phyloP scores from a whole-genome alignment of 2,113 vertebrate genomes.

The Nerophis lumbriciformis region DNA sequence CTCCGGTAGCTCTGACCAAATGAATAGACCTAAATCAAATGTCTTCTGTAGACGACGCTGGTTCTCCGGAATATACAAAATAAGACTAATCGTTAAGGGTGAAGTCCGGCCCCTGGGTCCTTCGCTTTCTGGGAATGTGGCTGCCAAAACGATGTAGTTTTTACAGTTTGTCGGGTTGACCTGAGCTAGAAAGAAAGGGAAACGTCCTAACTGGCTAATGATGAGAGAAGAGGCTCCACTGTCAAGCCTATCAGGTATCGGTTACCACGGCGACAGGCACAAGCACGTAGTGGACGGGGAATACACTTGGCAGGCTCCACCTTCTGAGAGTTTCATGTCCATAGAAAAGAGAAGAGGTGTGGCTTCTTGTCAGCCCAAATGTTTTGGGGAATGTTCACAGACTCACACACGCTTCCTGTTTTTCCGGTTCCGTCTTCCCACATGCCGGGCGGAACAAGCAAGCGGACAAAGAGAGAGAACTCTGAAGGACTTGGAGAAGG shows the following conservation, averaged over 20 bases:
- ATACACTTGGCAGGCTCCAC: conserved; percentile 33
- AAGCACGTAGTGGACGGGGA: conserved; percentile 50
- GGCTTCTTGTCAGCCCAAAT: conserved; percentile 55
- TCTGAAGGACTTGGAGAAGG: conserved; percentile 27
- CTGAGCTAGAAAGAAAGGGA: background rate
- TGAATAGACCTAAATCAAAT: too few species aligned
- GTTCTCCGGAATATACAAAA: too few species aligned
- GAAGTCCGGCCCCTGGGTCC: too few species aligned
- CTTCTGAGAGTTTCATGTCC: conserved; percentile 31
- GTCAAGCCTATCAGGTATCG: conserved; percentile 44
- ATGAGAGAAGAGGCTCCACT: conserved; percentile 18
- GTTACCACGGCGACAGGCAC: conserved; percentile 33
- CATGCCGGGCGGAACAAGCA: conserved; percentile 35
- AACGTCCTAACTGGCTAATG: background rate
- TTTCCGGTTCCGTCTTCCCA: conserved; percentile 58
- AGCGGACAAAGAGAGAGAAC: conserved; percentile 25
- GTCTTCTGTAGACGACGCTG: too few species aligned
- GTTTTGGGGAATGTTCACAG: conserved; percentile 59
- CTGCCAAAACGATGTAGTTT: too few species aligned
- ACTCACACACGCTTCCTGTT: conserved; percentile 58
- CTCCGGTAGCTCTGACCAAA: too few species aligned
- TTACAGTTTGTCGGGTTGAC: too few species aligned
- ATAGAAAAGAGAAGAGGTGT: conserved; percentile 55
- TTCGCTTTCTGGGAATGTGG: too few species aligned
- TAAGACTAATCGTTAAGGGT: too few species aligned